phyloP scores from a whole-genome alignment of 1,140 invertebrate genomes.

The Aricia agestis region DNA sequence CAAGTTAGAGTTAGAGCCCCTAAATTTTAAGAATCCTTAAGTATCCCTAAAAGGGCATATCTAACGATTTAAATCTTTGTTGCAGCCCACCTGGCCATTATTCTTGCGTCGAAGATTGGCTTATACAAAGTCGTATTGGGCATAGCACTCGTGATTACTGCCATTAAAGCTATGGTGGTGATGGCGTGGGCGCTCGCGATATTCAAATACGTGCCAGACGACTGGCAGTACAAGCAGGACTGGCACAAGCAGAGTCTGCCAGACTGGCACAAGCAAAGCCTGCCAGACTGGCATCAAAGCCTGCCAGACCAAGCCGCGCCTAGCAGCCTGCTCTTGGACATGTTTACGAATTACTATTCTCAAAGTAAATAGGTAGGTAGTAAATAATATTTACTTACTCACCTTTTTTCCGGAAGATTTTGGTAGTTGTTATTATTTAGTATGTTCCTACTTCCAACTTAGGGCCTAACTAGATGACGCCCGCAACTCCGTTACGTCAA shows the following conservation, averaged over 20 bases:
- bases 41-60: background rate
- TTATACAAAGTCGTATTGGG: constrained; percentile 53
- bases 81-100: constrained; percentile 56
- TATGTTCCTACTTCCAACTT: too few species aligned
- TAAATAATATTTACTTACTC: too few species aligned
- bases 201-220: constrained; percentile 50
- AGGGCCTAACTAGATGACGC: too few species aligned
- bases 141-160: constrained; percentile 46
- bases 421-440: too few species aligned
- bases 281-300: background rate
- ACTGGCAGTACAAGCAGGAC: constrained; percentile 26
- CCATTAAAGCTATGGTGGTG: constrained; percentile 48
- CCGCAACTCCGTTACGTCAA: too few species aligned
- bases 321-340: constrained; percentile 29
- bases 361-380: constrained; percentile 13
- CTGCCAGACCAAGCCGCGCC: constrained; percentile 15
- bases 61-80: constrained; percentile 36
- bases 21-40: too few species aligned
- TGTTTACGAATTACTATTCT: constrained; percentile 7
- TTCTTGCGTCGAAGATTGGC: constrained; percentile 52
- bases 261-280: background rate
- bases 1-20: too few species aligned
- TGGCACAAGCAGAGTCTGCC: constrained; percentile 17
- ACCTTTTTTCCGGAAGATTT: too few species aligned
- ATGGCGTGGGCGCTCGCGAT: constrained; percentile 55